These are phyloP conservation scores for Alectura lathami DNA, from an alignment of 2,113 vertebrate genomes.

Conservation along the genomic window DNA sequence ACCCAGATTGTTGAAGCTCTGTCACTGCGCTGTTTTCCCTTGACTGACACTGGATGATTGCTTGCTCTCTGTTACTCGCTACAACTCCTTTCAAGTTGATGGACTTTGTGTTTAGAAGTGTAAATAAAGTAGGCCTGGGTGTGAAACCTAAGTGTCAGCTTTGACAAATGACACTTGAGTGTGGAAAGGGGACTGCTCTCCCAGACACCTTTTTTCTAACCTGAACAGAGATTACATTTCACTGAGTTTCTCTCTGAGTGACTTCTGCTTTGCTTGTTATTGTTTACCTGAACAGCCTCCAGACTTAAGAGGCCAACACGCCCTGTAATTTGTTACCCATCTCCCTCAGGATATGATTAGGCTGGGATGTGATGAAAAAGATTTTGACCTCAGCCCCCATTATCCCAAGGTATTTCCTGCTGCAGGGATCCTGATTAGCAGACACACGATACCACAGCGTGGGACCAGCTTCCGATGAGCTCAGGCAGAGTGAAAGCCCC, in stretches of 20 bases:
- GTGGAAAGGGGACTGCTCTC: not conserved
- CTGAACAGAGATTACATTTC: constrained; percentile 21
- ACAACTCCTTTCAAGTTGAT: constrained; percentile 24
- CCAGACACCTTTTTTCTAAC: not conserved
- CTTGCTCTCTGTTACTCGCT: not conserved
- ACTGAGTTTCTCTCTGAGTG: not conserved
- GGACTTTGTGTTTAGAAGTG: not conserved
- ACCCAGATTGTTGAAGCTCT: constrained; percentile 58
- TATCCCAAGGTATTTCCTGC: constrained; percentile 36
- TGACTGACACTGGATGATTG: not conserved
- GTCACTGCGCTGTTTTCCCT: constrained; percentile 38
- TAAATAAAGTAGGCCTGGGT: constrained; percentile 21
- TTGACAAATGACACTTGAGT: constrained; percentile 35
- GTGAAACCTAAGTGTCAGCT: constrained; percentile 57
- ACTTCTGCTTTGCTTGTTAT: constrained; percentile 18
- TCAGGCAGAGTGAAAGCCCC: not conserved
- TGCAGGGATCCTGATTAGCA: constrained; percentile 33
- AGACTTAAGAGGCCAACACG: constrained; percentile 19
- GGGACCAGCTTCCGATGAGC: not conserved
- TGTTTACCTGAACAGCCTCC: constrained; percentile 16
- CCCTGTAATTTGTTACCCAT: constrained; percentile 36
- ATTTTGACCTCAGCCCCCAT: constrained; percentile 41
- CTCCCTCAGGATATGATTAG: constrained; percentile 46
- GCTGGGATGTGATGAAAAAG: constrained; percentile 41
- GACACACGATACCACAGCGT: not conserved